Evolutionary conservation across 1,140 invertebrate genomes (phyloP), one percentile per base, ranked within the genome.

Genomic region (Zophobas morio): DNA sequence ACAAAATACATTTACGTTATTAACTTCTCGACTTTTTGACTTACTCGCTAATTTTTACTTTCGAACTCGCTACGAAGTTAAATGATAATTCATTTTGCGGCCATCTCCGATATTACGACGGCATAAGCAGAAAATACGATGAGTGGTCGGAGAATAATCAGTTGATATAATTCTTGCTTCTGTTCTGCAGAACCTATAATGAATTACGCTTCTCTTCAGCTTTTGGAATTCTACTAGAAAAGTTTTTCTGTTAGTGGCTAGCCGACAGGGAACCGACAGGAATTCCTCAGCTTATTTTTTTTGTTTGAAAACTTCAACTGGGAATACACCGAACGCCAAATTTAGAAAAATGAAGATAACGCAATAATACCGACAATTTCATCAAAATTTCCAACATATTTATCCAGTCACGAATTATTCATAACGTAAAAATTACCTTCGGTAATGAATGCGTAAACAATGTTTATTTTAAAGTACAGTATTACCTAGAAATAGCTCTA

Each of bases 261-360:
- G 60, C 60, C 60, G 60, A 66, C 60, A 46, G 60, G 60, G 60
- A 66, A 66, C 60, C 60, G 60, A 66, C 60, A 66, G 60, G 60
- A 66, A 66, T 66, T 37, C 60, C 60, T 66, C 60, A 66, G 60
- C 60, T 66, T 66, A 66, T 66, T 66, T 66, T 20, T 66, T 66
- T 66, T 66, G 60, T 66, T 66, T 66, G 60, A 66, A 66, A 66
- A 66, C 60, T 66, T 66, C 60, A 66, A 66, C 60, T 66, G 36
- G 39, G 60, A 66, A 66, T 66, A 66, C 60, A 66, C 60, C 20
- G 39, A 42, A 66, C 60, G 60, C 60, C 60, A 66, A 66, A 66
- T 66, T 42, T 66, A 46, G 60, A 66, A 46, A 66, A 66, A 66
- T 66, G 60, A 66, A 39, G 36, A 32, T 40, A 66, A 66, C 39